Evolutionary conservation across 1,140 invertebrate species (phyloP), one percentile per base, ranked within the genome.

Genomic region (Dendroctonus ponderosae): DNA sequence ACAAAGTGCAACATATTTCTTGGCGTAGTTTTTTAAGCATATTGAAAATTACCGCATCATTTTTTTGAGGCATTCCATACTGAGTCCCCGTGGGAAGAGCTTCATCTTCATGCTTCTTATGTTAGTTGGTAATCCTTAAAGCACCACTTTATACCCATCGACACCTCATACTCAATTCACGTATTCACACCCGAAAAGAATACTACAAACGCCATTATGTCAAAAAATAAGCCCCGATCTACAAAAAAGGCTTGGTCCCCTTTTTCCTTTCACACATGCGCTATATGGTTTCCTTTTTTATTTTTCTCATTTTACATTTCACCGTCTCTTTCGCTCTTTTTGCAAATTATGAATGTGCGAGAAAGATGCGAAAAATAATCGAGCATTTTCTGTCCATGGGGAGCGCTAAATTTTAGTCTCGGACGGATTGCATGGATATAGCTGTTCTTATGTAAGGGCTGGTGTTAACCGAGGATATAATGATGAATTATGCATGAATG

Each of bases 231-330:
- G 41, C 12, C 7, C 48, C 26, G 12, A 43, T 14, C 40, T 38
- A 58, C 52, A 60, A 67, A 67, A 54, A 62, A 40, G 49, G 42
- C 12, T 7, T 37, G 46, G 14, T 38, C 69, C 38, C 62, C 59
- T 68, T 73, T 73, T 65, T 49, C 65, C 8, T 46, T 64, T 64
- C 61, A 71, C 67, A 73, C 71, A 73, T 73, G 72, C 72, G 72
- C 72, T 58, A 62, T 71, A 71, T 69, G 70, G 70, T 57, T 69
- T 68, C 68, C 61, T 48, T 73, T 73, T 73, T 71, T 52, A 70
- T 73, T 73, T 73, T 73, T 70, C 65, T 51, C 58, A 44, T 58
- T 70, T 72, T 69, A 66, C 67, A 70, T 70, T 69, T 62, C 12
- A 14, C 62, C 61, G 43, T 67, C 67, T 68, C 50, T 68, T 49